Evolutionary conservation across 2,113 vertebrate species (phyloP).

Genomic region (Rhynchomys soricoides): DNA sequence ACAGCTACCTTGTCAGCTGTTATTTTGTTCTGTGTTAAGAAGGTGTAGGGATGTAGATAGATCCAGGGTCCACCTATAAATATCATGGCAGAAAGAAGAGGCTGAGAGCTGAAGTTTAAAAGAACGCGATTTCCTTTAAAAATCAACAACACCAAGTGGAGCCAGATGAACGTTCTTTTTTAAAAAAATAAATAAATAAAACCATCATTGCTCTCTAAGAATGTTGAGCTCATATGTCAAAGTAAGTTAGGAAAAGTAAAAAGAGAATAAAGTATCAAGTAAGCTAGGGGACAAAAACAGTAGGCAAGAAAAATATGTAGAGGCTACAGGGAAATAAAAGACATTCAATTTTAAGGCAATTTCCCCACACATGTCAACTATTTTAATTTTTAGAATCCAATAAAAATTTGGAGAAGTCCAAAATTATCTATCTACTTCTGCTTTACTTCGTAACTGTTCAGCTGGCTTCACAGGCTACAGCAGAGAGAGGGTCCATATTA

Average conservation of each 20-base stretch:
- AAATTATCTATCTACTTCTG: neutral
- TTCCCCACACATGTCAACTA: neutral
- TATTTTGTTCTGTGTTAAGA: neutral
- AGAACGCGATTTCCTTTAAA: slow-evolving; percentile 27
- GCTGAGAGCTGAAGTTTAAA: slow-evolving; percentile 14
- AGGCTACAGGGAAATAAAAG: neutral
- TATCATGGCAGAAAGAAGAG: neutral
- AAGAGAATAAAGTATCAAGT: slow-evolving; percentile 17
- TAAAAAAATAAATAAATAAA: neutral
- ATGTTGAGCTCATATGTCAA: neutral
- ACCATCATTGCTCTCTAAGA: slow-evolving; percentile 14
- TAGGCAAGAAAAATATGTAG: neutral
- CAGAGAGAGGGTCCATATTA: neutral
- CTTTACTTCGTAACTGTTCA: neutral
- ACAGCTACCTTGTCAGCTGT: neutral
- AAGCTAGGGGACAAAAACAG: neutral
- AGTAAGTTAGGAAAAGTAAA: slow-evolving; percentile 42
- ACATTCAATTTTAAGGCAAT: slow-evolving; percentile 16
- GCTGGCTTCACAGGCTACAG: neutral
- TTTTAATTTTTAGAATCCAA: slow-evolving; percentile 36
- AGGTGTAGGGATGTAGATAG: neutral
- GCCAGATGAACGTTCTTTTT: neutral
- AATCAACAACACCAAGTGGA: neutral
- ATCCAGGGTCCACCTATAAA: slow-evolving; percentile 17
- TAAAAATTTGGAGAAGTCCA: neutral